Conservation (phyloP, 2,113 vertebrate species). For the Astur gentilis region DNA sequence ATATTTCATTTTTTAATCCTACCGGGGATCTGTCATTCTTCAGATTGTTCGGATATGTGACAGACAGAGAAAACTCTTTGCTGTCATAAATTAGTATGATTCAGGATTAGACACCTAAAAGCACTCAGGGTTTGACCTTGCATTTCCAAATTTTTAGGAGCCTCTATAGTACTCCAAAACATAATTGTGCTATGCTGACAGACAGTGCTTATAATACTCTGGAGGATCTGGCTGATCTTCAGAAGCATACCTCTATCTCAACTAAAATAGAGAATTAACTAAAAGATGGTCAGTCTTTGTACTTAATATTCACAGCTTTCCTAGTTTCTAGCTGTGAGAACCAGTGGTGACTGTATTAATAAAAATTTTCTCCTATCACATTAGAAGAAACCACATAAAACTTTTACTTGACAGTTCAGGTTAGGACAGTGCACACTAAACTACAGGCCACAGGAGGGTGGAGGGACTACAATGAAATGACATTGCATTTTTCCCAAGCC, state of each 20-base stretch:
- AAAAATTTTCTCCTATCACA: not conserved
- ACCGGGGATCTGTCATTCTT: conserved; percentile 2
- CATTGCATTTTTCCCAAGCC: not conserved
- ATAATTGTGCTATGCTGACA: conserved; percentile 43
- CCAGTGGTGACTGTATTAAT: not conserved
- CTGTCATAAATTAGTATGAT: conserved; percentile 11
- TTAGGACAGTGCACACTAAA: not conserved
- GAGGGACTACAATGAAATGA: not conserved
- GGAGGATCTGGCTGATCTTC: not conserved
- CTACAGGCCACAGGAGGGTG: not conserved
- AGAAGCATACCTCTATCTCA: not conserved
- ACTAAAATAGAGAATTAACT: conserved; percentile 3
- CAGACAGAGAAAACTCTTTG: not conserved
- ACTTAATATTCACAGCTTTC: not conserved
- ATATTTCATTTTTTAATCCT: conserved; percentile 42
- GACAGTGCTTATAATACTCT: conserved; percentile 24
- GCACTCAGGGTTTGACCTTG: conserved; percentile 43
- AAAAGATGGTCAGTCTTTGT: not conserved
- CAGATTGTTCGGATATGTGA: not conserved
- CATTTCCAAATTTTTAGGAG: conserved; percentile 30
- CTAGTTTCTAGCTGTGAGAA: not conserved
- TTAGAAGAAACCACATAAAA: conserved; percentile 1
- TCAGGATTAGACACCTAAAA: not conserved
- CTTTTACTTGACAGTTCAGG: not conserved
- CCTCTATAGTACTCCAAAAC: conserved; percentile 1